Percentiles rank a stretch among this genome's conserved stretches.
Evolutionary conservation across 1,140 invertebrate species (phyloP).

Genomic region (Lineus longissimus): DNA sequence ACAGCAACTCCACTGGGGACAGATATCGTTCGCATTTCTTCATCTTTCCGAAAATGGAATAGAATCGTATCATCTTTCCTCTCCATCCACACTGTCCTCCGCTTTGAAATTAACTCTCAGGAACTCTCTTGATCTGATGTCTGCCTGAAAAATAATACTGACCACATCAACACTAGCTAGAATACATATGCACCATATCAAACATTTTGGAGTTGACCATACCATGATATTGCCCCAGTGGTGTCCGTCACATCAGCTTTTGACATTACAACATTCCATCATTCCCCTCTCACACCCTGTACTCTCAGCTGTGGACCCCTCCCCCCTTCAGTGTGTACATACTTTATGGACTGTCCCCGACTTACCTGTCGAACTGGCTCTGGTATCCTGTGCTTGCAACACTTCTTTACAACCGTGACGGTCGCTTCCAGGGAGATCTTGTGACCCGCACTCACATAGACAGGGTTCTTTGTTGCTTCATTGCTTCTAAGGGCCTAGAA

Average conservation of each 20-base stretch:
- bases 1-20: too few relatives aligned
- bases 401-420: slow-evolving; percentile 44
- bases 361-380: slow-evolving; percentile 54
- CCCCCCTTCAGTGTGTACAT: neutral
- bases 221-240: too few relatives aligned
- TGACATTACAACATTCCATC: too few relatives aligned
- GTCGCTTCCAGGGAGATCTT: slow-evolving; percentile 53
- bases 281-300: neutral
- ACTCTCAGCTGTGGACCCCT: neutral
- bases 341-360: neutral
- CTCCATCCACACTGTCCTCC: neutral
- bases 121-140: slow-evolving; percentile 40
- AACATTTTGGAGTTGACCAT: neutral
- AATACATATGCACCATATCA: neutral
- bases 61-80: too few relatives aligned
- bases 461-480: slow-evolving; percentile 45
- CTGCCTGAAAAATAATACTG: slow-evolving; percentile 37
- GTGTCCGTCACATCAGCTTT: too few relatives aligned
- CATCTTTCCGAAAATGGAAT: too few relatives aligned
- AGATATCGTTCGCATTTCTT: too few relatives aligned
- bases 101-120: slow-evolving; percentile 19
- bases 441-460: slow-evolving; percentile 56
- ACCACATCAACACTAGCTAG: neutral
- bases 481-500: slow-evolving; percentile 37
- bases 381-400: slow-evolving; percentile 53